Evolutionary conservation across 2,888 invertebrate genomes (phyloP), one percentile per base, ranked within the genome.

Genomic region (Strigamia maritima): DNA sequence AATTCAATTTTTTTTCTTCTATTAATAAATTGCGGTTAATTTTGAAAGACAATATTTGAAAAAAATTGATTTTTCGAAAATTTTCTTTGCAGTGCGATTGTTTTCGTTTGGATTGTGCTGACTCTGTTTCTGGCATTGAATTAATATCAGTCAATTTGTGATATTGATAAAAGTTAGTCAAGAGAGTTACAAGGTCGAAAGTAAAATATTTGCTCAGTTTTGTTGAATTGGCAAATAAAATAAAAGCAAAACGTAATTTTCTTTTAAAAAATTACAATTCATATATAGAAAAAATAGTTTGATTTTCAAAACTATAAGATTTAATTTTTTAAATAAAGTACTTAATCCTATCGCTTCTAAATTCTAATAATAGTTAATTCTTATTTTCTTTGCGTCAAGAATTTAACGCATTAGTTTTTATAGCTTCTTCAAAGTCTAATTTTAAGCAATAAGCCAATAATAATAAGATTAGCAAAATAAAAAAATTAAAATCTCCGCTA

Each of bases 101-200:
- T 70, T 28, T 70, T 70, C 6, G 49, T 28, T n/a, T 26, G 8
- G 54, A 19, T 24, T 70, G 6, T 28, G 70, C 70, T 70, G 70
- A 70, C 70, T 12, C 70, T 70, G 70, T 70, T 70, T 28, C 28
- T 70, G 70, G 70, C 70, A 70, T 70, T 70, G 28, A 28, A 70
- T 70, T 70, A 70, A 28, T 70, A 70, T 26, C 70, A 26, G 26
- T 70, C 70, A 70, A 70, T 28, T 70, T 70, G 70, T 70, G 12
- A 26, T 26, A 12, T 26, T 26, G 70, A 26, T 70, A 28, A 70
- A 70, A 70, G 14, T 70, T 35, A 35, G 35, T 35, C 35, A 35
- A 35, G 35, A 10, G 35, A 35, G 6, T 8, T 2, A 35, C 8
- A 35, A 10, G 10, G 0, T 35, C 35, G 0, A 2, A 35, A 35